These are phyloP conservation scores for Bombus turneri DNA, from an alignment of 1,140 invertebrate genomes.

Conservation along the genomic window DNA sequence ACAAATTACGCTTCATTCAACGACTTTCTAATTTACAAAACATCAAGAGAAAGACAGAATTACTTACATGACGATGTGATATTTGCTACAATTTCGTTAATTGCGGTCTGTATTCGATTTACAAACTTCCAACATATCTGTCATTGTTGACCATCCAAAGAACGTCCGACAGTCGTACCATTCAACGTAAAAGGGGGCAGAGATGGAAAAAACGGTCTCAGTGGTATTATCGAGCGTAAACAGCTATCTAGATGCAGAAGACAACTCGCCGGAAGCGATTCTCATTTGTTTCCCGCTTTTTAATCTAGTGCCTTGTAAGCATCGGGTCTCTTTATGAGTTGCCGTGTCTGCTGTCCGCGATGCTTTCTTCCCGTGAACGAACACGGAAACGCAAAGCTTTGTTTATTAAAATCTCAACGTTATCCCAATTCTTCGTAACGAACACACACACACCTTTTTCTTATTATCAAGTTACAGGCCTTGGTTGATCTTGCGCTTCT, in stretches of 20 bases:
- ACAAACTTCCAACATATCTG: constrained; percentile 1
- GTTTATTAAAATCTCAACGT: constrained; percentile 50
- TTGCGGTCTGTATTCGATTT: constrained; percentile 11
- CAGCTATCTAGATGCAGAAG: constrained; percentile 64
- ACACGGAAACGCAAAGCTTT: constrained; percentile 1
- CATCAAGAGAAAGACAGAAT: not conserved
- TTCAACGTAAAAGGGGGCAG: not conserved
- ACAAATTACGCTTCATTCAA: not conserved
- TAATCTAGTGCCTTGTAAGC: constrained; percentile 59
- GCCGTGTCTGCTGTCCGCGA: not conserved
- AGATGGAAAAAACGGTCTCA: not conserved
- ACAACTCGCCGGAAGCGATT: constrained; percentile 68
- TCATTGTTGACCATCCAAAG: not conserved
- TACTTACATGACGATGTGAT: not conserved
- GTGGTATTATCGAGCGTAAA: constrained; percentile 52
- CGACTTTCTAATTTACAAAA: not conserved
- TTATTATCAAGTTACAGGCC: not conserved
- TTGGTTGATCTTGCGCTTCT: not conserved
- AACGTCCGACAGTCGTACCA: not conserved
- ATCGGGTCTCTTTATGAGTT: constrained; percentile 40
- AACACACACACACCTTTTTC: constrained; percentile 13
- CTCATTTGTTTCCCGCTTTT: constrained; percentile 73
- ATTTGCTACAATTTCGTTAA: not conserved
- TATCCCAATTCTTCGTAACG: constrained; percentile 12
- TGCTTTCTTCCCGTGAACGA: not conserved